Base-by-base conservation (phyloP, 30 jellyfish, hydroid and myxozoan genomes). In the Sanderia malayensis region DNA sequence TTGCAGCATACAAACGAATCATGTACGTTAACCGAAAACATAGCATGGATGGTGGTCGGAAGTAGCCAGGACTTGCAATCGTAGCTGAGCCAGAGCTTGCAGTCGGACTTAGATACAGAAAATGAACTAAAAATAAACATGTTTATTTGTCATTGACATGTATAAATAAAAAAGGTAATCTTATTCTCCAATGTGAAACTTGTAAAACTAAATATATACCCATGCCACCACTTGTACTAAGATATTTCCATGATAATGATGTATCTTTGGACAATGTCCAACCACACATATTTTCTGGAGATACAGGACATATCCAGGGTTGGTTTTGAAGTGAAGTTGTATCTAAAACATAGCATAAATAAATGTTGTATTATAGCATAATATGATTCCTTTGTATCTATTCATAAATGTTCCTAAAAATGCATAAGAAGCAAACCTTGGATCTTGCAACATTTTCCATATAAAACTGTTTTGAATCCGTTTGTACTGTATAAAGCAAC, bases 361-460 rank as follows among this genome's bases (percentile, higher is more conserved):
- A n/a, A n/a, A n/a, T n/a, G n/a, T n/a, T n/a, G n/a, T n/a, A n/a
- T n/a, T n/a, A n/a, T n/a, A n/a, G n/a, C n/a, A n/a, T n/a, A n/a
- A n/a, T n/a, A n/a, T n/a, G n/a, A n/a, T n/a, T n/a, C n/a, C n/a
- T n/a, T n/a, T n/a, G n/a, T n/a, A n/a, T n/a, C n/a, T n/a, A n/a
- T n/a, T n/a, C n/a, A n/a, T n/a, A n/a, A n/a, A n/a, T n/a, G n/a
- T n/a, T n/a, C n/a, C n/a, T n/a, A n/a, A n/a, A n/a, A n/a, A n/a
- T n/a, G n/a, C n/a, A n/a, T n/a, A 7, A 0, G 8, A 34, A 29
- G 25, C 84, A 21, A 31, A 90, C 97, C 85, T 47, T 26, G 57
- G 1, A 90, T 60, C 9, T 46, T 31, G 79, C 97, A 90, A 60
- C 97, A 90, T 32, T 79, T 85, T 21, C 85, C 95, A 31, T 90